Evolutionary conservation across 1,140 invertebrate genomes (phyloP), one percentile per base, ranked within the genome.

Genomic region (Drosophila tristis): DNA sequence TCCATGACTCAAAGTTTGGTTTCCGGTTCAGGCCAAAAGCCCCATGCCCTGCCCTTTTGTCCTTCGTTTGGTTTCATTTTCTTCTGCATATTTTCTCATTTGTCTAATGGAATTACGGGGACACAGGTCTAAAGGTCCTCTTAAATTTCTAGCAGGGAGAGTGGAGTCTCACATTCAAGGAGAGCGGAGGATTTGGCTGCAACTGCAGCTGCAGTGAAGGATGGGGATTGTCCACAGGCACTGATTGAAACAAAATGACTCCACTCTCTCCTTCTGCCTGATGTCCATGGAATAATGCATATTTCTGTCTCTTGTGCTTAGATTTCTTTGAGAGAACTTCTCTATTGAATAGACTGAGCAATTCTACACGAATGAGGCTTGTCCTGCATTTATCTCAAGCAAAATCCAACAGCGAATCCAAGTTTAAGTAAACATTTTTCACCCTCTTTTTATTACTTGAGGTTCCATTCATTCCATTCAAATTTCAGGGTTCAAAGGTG

Each of bases 61-160:
- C 13, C 45, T 55, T 23, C 31, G 44, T 48, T 42, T 47, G 47
- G 4, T 16, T 44, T 39, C 47, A 29, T 56, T 55, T 51, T 50
- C 2, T 2, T 47, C 47, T 29, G 16, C 35, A 50, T 45, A 57
- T 55, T 35, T 49, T 42, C 31, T 35, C 53, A 59, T 66, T 65
- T 54, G 25, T 56, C 51, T 74, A 49, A 74, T 51, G 43, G 20
- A 68, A 73, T 68, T 72, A 61, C 49, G 62, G 62, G 63, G 57
- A 62, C 76, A 29, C 39, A 75, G 55, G 45, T 60, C 53, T 51
- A 56, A 39, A 39, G 11, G 35, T 35, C 31, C 8, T 35, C 31
- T 35, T 35, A 35, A 8, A 35, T 9, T 35, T 3, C 11, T 1
- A 13, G 11, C 11, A 13, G 35, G 5, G 11, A 2, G 26, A 13